phyloP scores from a whole-genome alignment of 2,888 invertebrate species.

The Platycheirus albimanus region DNA sequence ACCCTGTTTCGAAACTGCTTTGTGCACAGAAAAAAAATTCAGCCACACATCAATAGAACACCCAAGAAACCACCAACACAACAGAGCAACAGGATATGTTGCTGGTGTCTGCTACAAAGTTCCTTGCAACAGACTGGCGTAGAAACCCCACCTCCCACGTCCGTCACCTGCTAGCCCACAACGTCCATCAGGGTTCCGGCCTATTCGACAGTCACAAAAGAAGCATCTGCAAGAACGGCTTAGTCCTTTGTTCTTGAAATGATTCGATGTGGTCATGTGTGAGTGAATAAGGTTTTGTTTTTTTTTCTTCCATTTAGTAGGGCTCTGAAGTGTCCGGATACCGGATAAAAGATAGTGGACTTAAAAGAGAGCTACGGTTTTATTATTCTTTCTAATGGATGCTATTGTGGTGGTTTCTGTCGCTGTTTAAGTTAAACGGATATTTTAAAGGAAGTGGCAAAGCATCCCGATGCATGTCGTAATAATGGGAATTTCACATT shows the following conservation, averaged over 20 bases:
- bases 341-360: constrained; percentile 43
- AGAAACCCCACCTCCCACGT: not conserved
- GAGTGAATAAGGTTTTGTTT: constrained; percentile 25
- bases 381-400: constrained; percentile 69
- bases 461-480: not conserved
- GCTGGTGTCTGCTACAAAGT: constrained; percentile 29
- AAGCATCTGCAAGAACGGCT: constrained; percentile 59
- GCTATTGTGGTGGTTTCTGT: constrained; percentile 44
- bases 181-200: constrained; percentile 37
- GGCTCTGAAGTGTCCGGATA: constrained; percentile 40
- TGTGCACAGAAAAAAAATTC: constrained; percentile 56
- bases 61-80: constrained; percentile 31
- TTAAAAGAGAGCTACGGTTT: constrained; percentile 47
- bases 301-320: constrained; percentile 16
- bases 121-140: constrained; percentile 5
- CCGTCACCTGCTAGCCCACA: not conserved
- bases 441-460: constrained; percentile 3
- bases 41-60: constrained; percentile 18
- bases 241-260: constrained; percentile 59
- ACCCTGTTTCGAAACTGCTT: not conserved
- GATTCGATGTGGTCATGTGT: constrained; percentile 35
- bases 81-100: constrained; percentile 57
- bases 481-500: constrained; percentile 13
- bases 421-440: constrained; percentile 42
- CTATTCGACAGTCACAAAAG: constrained; percentile 66